Evolutionary conservation across 2,888 invertebrate species (phyloP).

Genomic region (Taenaris catops): DNA sequence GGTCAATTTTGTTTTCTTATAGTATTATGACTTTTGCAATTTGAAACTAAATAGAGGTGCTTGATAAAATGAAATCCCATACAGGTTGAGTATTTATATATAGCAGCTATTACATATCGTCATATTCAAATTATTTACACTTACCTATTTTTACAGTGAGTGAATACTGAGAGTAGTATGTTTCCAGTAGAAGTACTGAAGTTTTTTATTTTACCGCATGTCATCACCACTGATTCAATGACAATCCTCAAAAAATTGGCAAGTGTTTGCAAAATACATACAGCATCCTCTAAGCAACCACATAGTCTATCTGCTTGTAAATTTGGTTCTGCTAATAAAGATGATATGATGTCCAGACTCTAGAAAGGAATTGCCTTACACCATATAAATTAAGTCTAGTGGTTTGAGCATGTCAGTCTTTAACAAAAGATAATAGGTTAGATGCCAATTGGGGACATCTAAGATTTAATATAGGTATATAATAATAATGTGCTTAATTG

Average conservation of each 20-base stretch:
- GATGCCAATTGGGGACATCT: too few relatives aligned
- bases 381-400: too few relatives aligned
- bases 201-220: slow-evolving; percentile 37
- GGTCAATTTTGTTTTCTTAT: too few relatives aligned
- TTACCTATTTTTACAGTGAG: slow-evolving; percentile 74
- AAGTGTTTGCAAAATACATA: slow-evolving; percentile 42
- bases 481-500: too few relatives aligned
- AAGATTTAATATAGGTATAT: too few relatives aligned
- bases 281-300: slow-evolving; percentile 42
- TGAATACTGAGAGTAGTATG: slow-evolving; percentile 58
- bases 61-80: too few relatives aligned
- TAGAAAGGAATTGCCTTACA: slow-evolving; percentile 38
- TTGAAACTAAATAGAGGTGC: too few relatives aligned
- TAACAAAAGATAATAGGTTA: too few relatives aligned
- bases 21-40: too few relatives aligned
- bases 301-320: slow-evolving; percentile 31
- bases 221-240: slow-evolving; percentile 39
- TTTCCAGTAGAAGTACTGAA: slow-evolving; percentile 48
- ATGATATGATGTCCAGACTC: slow-evolving; percentile 41
- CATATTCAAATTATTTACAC: slow-evolving; percentile 4
- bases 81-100: too few relatives aligned
- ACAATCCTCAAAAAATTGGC: slow-evolving; percentile 43
- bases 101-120: not conserved
- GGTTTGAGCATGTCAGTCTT: too few relatives aligned
- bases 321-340: slow-evolving; percentile 32